Percentiles rank a stretch among this genome's conserved stretches.
Conservation (phyloP, 2,113 vertebrate species). For the Sturnus vulgaris region DNA sequence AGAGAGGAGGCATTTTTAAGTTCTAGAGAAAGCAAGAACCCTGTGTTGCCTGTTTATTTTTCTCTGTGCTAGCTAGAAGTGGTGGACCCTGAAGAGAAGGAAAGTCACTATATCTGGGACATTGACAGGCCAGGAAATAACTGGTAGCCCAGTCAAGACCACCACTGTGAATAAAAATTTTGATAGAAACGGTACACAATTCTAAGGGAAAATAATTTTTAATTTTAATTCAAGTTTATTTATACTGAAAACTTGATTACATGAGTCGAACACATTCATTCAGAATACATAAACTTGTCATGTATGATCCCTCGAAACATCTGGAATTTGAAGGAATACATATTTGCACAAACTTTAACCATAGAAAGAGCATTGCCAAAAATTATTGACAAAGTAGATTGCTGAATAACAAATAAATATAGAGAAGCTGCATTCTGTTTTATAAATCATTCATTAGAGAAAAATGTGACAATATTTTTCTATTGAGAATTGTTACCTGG, state of each 20-base stretch:
- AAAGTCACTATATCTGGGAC: neutral
- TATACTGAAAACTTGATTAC: neutral
- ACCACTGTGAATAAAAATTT: neutral
- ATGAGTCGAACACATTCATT: neutral
- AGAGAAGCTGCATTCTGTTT: neutral
- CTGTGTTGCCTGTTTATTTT: neutral
- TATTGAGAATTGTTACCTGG: neutral
- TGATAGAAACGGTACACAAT: neutral
- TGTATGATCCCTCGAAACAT: neutral
- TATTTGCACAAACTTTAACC: neutral
- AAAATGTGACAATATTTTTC: neutral
- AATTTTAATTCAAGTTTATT: neutral
- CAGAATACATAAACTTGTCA: neutral
- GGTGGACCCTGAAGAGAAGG: neutral
- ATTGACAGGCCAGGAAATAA: accelerated
- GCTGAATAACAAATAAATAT: neutral
- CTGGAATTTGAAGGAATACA: neutral
- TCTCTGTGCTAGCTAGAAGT: neutral
- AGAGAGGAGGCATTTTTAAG: neutral
- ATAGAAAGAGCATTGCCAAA: neutral
- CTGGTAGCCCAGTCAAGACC: neutral
- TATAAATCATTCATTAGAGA: neutral
- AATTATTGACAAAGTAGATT: neutral
- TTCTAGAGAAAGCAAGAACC: neutral
- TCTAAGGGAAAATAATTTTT: neutral